phyloP scores from a whole-genome alignment of 1,140 invertebrate species.

The Lepidotrigona ventralis region DNA sequence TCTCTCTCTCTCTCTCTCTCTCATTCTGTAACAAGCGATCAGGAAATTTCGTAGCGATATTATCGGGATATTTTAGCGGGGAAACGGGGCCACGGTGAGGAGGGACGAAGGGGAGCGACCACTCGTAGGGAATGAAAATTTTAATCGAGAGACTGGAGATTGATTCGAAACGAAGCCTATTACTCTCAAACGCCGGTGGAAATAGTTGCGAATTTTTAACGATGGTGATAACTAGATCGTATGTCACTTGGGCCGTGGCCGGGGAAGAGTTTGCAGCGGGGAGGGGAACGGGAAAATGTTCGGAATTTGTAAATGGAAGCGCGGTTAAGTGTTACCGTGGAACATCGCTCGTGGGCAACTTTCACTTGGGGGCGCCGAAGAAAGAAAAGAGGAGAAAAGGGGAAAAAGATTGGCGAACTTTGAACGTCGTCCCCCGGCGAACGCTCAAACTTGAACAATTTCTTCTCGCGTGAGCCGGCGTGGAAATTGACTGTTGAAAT shows the following conservation, averaged over 20 bases:
- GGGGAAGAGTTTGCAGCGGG: background rate
- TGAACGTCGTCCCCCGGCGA: background rate
- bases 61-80: background rate
- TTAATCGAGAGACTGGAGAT: conserved; percentile 7
- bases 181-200: background rate
- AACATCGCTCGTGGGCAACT: conserved; percentile 8
- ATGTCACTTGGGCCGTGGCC: background rate
- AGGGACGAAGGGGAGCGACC: too few relatives aligned
- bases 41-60: background rate
- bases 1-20: background rate
- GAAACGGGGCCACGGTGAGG: background rate
- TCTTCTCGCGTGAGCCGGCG: background rate
- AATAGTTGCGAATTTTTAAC: background rate
- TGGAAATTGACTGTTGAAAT: conserved; percentile 27
- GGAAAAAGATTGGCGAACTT: conserved; percentile 13
- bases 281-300: background rate
- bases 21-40: background rate
- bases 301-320: background rate
- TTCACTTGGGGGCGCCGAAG: background rate
- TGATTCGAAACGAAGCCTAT: background rate
- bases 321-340: background rate
- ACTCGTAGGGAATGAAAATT: background rate
- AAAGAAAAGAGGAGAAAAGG: background rate
- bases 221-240: too few relatives aligned
- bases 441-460: conserved; percentile 13